Evolutionary conservation across 2,888 invertebrate genomes (phyloP).

Genomic region (Tupiocoris notatus): DNA sequence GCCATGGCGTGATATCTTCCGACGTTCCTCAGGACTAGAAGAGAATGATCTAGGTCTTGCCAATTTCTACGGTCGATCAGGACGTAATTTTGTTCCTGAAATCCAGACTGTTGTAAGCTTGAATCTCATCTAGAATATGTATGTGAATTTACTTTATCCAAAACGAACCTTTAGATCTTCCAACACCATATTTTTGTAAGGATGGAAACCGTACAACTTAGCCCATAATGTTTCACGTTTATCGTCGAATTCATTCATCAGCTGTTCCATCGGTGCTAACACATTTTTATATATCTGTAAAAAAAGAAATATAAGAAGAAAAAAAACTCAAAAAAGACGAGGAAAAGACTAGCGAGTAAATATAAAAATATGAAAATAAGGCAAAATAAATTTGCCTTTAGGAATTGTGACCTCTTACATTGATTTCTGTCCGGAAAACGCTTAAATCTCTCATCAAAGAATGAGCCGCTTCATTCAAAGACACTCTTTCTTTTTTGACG

Average conservation of each 20-base stretch:
- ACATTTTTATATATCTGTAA: slow-evolving; percentile 27
- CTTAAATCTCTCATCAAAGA: not conserved
- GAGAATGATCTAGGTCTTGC: slow-evolving; percentile 37
- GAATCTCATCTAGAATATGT: too few species aligned
- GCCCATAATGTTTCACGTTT: slow-evolving; percentile 28
- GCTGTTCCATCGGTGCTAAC: slow-evolving; percentile 15
- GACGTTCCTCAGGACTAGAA: slow-evolving; percentile 24
- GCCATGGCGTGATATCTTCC: slow-evolving; percentile 39
- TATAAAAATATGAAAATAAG: too few species aligned
- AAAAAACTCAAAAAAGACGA: too few species aligned
- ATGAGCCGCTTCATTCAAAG: not conserved
- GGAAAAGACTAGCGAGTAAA: too few species aligned
- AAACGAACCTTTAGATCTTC: slow-evolving; percentile 40
- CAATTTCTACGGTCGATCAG: not conserved
- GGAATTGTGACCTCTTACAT: too few species aligned
- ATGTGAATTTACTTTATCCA: too few species aligned
- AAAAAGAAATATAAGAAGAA: too few species aligned
- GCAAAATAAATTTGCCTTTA: too few species aligned
- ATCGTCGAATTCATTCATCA: slow-evolving; percentile 35
- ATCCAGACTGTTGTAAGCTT: too few species aligned
- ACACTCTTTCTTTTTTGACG: not conserved
- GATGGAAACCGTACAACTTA: slow-evolving; percentile 14
- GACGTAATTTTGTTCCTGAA: not conserved
- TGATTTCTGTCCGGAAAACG: not conserved
- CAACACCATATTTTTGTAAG: slow-evolving; percentile 4